Evolutionary conservation across 2,113 vertebrate genomes (phyloP).

Genomic region (Caranx melampygus): DNA sequence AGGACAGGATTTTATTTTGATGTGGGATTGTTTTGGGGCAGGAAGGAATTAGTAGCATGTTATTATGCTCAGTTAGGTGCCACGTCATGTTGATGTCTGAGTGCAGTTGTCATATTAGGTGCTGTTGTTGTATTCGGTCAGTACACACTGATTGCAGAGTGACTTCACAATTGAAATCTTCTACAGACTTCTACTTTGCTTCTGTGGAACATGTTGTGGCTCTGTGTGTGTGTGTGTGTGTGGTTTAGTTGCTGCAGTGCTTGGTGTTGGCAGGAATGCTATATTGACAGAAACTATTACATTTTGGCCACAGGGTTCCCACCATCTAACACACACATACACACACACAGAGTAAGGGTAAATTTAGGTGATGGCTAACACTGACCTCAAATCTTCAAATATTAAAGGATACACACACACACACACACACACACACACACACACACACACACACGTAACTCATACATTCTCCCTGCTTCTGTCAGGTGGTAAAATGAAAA

Average conservation of each 20-base stretch:
- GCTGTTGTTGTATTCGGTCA: too few relatives aligned
- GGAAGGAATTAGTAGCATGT: too few relatives aligned
- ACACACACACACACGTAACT: not conserved
- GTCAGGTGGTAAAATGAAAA: too few relatives aligned
- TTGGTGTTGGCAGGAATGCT: conserved; percentile 13
- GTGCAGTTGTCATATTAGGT: too few relatives aligned
- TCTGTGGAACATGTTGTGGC: not conserved
- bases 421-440: conserved; percentile 18
- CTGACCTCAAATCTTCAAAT: conserved; percentile 42
- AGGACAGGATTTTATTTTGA: too few relatives aligned
- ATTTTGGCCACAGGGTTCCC: conserved; percentile 24
- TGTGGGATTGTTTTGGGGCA: too few relatives aligned
- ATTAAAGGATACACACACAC: conserved; percentile 14
- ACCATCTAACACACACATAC: conserved; percentile 9
- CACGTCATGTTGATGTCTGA: too few relatives aligned
- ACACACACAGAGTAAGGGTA: conserved; percentile 19
- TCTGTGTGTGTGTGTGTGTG: not conserved
- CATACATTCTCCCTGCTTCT: not conserved
- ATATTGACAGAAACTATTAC: conserved; percentile 24
- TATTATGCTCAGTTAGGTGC: too few relatives aligned
- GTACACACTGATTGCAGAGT: too few relatives aligned
- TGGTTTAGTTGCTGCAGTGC: not conserved
- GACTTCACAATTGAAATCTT: too few relatives aligned
- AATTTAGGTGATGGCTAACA: conserved; percentile 34
- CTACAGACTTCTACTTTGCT: too few relatives aligned